phyloP scores from a whole-genome alignment of 2,888 invertebrate species.

The Globia sparganii region DNA sequence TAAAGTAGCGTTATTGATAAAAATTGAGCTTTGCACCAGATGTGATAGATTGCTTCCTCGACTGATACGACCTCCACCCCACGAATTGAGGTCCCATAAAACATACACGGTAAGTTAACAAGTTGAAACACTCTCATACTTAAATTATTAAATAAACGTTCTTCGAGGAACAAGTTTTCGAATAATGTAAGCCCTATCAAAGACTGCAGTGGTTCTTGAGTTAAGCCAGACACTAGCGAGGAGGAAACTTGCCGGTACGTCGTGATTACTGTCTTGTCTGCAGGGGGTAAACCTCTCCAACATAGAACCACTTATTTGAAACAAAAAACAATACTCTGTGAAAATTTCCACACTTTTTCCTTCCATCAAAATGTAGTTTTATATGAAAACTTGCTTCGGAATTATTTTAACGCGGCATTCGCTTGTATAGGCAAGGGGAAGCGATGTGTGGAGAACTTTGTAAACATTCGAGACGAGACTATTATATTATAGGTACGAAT shows the following conservation, averaged over 20 bases:
- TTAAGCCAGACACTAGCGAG: slow-evolving; percentile 55
- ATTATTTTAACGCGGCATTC: slow-evolving; percentile 71
- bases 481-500: slow-evolving; percentile 68
- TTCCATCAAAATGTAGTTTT: slow-evolving; percentile 64
- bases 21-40: slow-evolving; percentile 40
- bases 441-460: slow-evolving; percentile 77
- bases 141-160: slow-evolving; percentile 58
- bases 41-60: slow-evolving; percentile 40
- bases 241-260: slow-evolving; percentile 55
- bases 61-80: slow-evolving; percentile 9
- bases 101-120: slow-evolving; percentile 51
- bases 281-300: slow-evolving; percentile 20
- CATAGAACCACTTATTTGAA: slow-evolving; percentile 48
- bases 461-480: slow-evolving; percentile 82
- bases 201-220: slow-evolving; percentile 53
- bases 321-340: slow-evolving; percentile 47
- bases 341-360: slow-evolving; percentile 44
- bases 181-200: slow-evolving; percentile 59
- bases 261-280: slow-evolving; percentile 53
- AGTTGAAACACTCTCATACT: slow-evolving; percentile 47
- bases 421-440: slow-evolving; percentile 68
- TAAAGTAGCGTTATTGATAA: slow-evolving; percentile 43
- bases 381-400: slow-evolving; percentile 69
- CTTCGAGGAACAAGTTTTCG: slow-evolving; percentile 56
- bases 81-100: slow-evolving; percentile 42